A percentile compares a stretch with the other conserved stretches of the same genome.
phyloP scores from a whole-genome alignment of 2,797 vertebrate genomes.

The Microcaecilia unicolor region DNA sequence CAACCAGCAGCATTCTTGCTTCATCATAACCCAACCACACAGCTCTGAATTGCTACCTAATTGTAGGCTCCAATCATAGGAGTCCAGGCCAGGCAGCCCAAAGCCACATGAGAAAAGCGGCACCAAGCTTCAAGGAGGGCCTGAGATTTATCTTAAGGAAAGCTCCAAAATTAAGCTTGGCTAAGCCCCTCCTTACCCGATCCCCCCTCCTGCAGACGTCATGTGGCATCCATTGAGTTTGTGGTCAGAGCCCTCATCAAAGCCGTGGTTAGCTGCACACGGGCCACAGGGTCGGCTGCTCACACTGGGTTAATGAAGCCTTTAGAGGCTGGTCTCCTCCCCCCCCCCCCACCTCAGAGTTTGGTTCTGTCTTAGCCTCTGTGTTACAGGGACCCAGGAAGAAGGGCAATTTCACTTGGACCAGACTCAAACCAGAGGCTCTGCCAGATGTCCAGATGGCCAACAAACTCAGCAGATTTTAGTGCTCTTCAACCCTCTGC shows the following conservation, averaged over 20 bases:
- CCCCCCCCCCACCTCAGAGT: too few relatives aligned
- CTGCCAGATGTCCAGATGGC: too few relatives aligned
- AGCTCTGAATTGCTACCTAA: constrained; percentile 11
- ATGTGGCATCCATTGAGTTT: constrained; percentile 15
- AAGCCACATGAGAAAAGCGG: constrained; percentile 17
- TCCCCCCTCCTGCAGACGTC: background rate
- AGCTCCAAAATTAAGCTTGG: too few relatives aligned
- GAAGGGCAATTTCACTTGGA: too few relatives aligned
- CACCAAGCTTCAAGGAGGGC: constrained; percentile 6
- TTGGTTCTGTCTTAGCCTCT: too few relatives aligned
- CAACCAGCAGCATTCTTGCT: background rate
- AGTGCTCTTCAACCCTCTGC: background rate
- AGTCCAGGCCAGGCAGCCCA: constrained; percentile 3
- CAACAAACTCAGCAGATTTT: too few relatives aligned
- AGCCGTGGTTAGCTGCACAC: background rate
- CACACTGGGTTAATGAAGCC: too few relatives aligned
- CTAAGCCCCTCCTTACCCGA: background rate
- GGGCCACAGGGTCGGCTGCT: background rate
- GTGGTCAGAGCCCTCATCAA: constrained; percentile 13
- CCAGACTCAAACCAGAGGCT: too few relatives aligned
- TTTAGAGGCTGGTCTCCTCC: too few relatives aligned
- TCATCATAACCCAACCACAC: background rate
- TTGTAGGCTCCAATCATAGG: constrained; percentile 9
- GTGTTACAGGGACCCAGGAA: too few relatives aligned
- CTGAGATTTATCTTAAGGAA: too few relatives aligned